Evolutionary conservation across 2,888 invertebrate genomes (phyloP).

Genomic region (Polia nebulosa): DNA sequence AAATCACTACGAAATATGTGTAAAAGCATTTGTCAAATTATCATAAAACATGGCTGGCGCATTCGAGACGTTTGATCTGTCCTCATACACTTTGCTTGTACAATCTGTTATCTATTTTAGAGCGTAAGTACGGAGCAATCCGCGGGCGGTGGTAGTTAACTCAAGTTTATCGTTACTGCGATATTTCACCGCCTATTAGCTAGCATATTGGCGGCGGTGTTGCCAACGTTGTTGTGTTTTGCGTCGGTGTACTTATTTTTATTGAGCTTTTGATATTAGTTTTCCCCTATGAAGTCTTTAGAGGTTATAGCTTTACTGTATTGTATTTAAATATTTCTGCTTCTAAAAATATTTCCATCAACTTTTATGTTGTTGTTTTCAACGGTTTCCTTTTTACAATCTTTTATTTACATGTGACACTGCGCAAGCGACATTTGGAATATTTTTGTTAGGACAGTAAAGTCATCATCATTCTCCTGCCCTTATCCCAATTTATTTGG

Average conservation of each 20-base stretch:
- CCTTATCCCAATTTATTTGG: too few relatives aligned
- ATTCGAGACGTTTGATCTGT: slow-evolving; percentile 64
- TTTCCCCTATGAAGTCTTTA: not conserved
- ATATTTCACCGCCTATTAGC: slow-evolving; percentile 61
- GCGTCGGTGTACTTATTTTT: slow-evolving; percentile 30
- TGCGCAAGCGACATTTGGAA: not conserved
- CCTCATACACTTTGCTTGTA: slow-evolving; percentile 59
- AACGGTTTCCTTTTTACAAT: too few relatives aligned
- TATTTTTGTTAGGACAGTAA: not conserved
- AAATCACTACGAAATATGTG: slow-evolving; percentile 42
- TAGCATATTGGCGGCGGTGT: slow-evolving; percentile 40
- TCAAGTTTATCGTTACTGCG: slow-evolving; percentile 61
- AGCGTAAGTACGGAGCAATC: slow-evolving; percentile 44
- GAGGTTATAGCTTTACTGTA: not conserved
- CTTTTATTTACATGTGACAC: not conserved
- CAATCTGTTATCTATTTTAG: slow-evolving; percentile 66
- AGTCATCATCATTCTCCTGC: too few relatives aligned
- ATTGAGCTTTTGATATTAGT: not conserved
- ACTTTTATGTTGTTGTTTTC: too few relatives aligned
- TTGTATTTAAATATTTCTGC: not conserved
- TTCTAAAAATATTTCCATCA: not conserved
- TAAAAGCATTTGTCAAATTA: slow-evolving; percentile 61
- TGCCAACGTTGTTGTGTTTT: slow-evolving; percentile 41
- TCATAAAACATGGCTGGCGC: slow-evolving; percentile 50
- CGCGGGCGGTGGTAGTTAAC: slow-evolving; percentile 54